phyloP scores from a whole-genome alignment of 2,113 vertebrate genomes.

The Malaclemys terrapin region DNA sequence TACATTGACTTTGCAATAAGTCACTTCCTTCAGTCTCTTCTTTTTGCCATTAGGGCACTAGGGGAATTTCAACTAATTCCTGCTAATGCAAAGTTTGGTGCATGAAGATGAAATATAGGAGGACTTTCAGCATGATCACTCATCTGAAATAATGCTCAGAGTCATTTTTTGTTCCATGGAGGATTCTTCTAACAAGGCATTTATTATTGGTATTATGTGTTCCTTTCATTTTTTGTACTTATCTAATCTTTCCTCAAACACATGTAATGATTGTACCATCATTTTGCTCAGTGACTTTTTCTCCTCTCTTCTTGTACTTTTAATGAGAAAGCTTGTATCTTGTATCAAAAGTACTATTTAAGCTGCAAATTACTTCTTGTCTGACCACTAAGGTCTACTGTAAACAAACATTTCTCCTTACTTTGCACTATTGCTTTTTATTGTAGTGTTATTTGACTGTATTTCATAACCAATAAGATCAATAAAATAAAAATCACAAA shows the following conservation, averaged over 20 bases:
- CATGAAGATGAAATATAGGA: neutral
- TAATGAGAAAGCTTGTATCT: neutral
- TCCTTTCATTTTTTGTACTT: neutral
- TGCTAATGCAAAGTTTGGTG: neutral
- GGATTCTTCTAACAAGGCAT: neutral
- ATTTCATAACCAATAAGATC: no score
- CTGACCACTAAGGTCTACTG: rapidly evolving
- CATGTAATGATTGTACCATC: neutral
- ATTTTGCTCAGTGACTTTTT: neutral
- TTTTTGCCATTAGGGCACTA: neutral
- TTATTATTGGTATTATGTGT: neutral
- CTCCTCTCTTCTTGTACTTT: neutral
- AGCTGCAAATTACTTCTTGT: neutral
- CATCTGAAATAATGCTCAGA: neutral
- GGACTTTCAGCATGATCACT: neutral
- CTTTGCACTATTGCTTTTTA: neutral
- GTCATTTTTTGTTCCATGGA: neutral
- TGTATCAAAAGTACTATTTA: neutral
- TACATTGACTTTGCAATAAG: neutral
- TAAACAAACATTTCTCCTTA: neutral
- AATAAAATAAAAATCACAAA: neutral
- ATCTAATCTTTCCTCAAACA: neutral
- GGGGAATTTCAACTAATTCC: neutral
- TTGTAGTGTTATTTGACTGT: neutral
- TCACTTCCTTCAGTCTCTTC: neutral